Conservation (phyloP, 2,888 invertebrate species). For the Synergus umbraculus region DNA sequence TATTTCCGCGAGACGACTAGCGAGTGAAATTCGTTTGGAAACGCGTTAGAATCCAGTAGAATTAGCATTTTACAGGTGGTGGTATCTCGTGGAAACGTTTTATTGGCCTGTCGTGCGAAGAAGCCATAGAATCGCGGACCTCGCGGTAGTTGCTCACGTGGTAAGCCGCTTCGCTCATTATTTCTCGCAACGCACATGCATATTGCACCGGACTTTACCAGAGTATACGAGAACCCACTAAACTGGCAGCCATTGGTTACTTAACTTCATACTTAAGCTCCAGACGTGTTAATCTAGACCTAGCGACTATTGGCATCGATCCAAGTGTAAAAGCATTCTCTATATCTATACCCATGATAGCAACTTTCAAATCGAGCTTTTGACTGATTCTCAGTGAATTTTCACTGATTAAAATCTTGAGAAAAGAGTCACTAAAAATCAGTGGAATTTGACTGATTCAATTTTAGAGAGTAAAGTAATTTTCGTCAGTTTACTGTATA, state of each 20-base stretch:
- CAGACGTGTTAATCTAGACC: constrained; percentile 65
- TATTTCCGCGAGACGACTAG: constrained; percentile 61
- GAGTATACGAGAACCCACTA: constrained; percentile 46
- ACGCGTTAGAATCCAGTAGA: constrained; percentile 65
- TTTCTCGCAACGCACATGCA: constrained; percentile 60
- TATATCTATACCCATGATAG: not conserved
- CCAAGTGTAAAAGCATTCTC: not conserved
- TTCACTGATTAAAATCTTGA: too few species aligned
- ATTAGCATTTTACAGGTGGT: constrained; percentile 74
- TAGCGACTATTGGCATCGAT: constrained; percentile 55
- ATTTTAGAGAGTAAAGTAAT: too few species aligned
- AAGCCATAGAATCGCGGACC: constrained; percentile 67
- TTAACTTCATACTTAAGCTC: constrained; percentile 55
- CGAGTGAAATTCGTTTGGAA: constrained; percentile 68
- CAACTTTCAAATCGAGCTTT: not conserved
- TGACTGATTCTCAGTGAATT: too few species aligned
- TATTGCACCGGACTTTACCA: constrained; percentile 55
- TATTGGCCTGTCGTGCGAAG: constrained; percentile 75
- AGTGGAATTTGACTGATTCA: too few species aligned
- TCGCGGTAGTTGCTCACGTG: constrained; percentile 53
- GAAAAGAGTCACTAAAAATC: too few species aligned
- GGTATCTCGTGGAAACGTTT: constrained; percentile 70
- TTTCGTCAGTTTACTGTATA: too few species aligned
- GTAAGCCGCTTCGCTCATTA: constrained; percentile 62
- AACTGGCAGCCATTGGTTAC: constrained; percentile 63